A percentile compares a stretch with the other conserved stretches of the same genome.
These are phyloP conservation scores for Porites lutea DNA, from an alignment of 64 coral and sea anemone genomes.

Conservation along the genomic window DNA sequence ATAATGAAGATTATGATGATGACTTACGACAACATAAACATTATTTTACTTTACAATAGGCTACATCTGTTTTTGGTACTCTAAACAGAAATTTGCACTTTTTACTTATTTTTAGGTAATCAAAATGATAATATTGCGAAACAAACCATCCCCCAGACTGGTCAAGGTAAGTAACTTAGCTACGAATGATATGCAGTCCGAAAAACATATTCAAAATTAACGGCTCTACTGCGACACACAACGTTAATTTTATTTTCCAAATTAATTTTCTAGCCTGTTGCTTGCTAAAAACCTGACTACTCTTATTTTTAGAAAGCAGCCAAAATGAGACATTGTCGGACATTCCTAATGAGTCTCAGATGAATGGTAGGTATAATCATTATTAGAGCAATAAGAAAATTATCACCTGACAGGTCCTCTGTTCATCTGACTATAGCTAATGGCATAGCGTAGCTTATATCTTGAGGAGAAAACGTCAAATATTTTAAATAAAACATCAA, in stretches of 20 bases:
- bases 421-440: no score
- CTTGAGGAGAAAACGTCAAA: no score
- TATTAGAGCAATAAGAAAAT: not conserved
- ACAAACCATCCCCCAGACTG: conserved; percentile 15
- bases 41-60: no score
- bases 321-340: not conserved
- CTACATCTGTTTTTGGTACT: no score
- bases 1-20: no score
- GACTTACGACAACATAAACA: no score
- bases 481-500: no score
- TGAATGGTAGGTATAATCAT: conserved; percentile 3
- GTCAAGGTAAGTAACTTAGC: not conserved
- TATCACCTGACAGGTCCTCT: not conserved
- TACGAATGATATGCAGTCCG: not conserved
- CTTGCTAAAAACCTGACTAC: not conserved
- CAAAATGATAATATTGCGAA: not conserved
- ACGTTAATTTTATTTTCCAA: not conserved
- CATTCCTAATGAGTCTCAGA: not conserved
- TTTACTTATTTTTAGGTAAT: not conserved
- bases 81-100: not conserved
- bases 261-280: not conserved
- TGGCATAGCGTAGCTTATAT: no score
- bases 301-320: not conserved
- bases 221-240: no score
- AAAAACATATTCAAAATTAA: not conserved